These are phyloP conservation scores for Anseranas semipalmata DNA, from an alignment of 2,113 vertebrate species.

Conservation along the genomic window DNA sequence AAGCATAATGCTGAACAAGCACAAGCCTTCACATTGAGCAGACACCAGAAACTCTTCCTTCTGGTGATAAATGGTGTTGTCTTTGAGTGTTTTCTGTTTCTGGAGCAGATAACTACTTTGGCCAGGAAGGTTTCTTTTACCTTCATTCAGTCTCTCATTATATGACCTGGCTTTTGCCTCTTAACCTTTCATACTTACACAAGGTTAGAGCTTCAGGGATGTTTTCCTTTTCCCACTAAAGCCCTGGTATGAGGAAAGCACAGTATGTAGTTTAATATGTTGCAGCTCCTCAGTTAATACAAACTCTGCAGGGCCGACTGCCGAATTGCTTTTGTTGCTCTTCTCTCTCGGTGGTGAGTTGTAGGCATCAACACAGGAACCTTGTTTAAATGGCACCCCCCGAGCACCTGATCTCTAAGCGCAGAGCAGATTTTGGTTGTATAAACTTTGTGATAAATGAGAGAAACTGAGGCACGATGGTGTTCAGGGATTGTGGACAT, in stretches of 20 bases:
- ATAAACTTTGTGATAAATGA: neutral
- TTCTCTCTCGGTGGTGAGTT: neutral
- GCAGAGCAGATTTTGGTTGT: fast-evolving
- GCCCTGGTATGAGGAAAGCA: neutral
- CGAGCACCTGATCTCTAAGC: neutral
- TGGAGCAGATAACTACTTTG: neutral
- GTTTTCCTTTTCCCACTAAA: neutral
- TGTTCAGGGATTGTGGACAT: fast-evolving
- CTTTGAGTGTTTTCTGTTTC: constrained; percentile 4
- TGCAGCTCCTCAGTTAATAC: neutral
- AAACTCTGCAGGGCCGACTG: neutral
- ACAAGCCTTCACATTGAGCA: neutral
- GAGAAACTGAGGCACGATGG: neutral
- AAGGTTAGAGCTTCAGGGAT: neutral
- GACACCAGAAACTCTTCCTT: neutral
- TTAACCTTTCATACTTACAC: neutral
- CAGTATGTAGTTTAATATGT: neutral
- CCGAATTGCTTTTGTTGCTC: neutral
- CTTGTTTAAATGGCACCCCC: neutral
- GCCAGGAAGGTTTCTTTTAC: neutral
- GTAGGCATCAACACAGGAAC: neutral
- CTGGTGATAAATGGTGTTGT: neutral
- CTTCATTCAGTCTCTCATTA: neutral
- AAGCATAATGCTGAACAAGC: constrained; percentile 24
- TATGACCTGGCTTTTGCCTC: neutral